Evolutionary conservation across 2,888 invertebrate genomes (phyloP), one percentile per base, ranked within the genome.

Genomic region (Agelastica alni): DNA sequence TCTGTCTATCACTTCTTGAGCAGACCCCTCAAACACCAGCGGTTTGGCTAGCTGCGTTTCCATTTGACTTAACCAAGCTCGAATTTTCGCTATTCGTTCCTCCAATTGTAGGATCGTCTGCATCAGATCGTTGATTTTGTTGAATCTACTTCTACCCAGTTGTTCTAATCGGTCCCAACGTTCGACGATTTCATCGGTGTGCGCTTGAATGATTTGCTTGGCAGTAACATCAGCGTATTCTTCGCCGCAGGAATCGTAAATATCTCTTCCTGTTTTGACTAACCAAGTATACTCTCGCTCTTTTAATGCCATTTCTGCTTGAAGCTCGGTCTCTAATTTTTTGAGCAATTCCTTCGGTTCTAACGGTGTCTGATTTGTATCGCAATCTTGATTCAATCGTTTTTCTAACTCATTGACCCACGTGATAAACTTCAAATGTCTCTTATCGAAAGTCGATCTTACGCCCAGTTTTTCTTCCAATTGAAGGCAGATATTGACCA

Each of bases 251-350:
- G 84, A 77, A n/a, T 83, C 80, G 7, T 86, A 78, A 39, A 92
- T 75, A 61, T 85, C 83, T 6, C 77, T 79, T 0, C 91, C 91
- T 0, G 86, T 87, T 57, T 81, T 81, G 3, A 83, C 71, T 12
- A 93, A 76, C 92, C 93, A 93, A 56, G 87, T 86, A 34, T 86
- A 84, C 72, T 93, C 92, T 3, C 86, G 82, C 71, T 88, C 86
- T 67, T 91, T 89, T 58, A 91, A 72, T 1, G 83, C 80, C 65
- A 91, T 85, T 72, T 92, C 92, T 0, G 88, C 82, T 66, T 88
- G 85, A 2, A 91, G 77, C 66, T 91, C 91, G 3, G 85, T 85
- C 64, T 88, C 89, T 56, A 91, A 75, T 60, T 85, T 83, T 49
- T 85, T 84, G 34, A 90, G 79, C 4, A 88, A 79, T 62, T 89